phyloP scores from a whole-genome alignment of 2,888 invertebrate species.

The Leptinotarsa haldemani region DNA sequence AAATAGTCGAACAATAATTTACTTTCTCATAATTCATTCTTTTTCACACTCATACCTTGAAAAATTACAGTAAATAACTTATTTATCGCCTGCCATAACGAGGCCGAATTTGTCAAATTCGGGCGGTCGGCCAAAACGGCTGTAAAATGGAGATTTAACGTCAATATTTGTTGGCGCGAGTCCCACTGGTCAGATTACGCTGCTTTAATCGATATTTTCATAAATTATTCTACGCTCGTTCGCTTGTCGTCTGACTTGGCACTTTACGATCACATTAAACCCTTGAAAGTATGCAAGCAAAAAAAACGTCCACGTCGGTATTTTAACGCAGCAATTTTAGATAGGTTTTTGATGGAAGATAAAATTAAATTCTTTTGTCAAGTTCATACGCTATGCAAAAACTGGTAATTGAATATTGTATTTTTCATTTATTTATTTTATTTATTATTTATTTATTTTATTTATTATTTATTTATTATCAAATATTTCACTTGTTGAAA shows the following conservation, averaged over 20 bases:
- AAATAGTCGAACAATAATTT: too few relatives aligned
- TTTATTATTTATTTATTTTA: too few relatives aligned
- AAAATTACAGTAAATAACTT: background rate
- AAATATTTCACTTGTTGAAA: too few relatives aligned
- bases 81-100: background rate
- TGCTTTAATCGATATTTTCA: constrained; percentile 22
- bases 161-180: background rate
- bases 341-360: background rate
- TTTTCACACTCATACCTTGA: background rate
- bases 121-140: constrained; percentile 14
- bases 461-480: too few relatives aligned
- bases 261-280: constrained; percentile 25
- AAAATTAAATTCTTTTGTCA: background rate
- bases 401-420: background rate
- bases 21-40: background rate
- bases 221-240: constrained; percentile 26
- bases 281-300: constrained; percentile 18
- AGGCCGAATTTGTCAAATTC: constrained; percentile 1
- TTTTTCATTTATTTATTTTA: too few relatives aligned
- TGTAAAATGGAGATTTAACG: constrained; percentile 15
- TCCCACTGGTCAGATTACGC: constrained; percentile 11
- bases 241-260: constrained; percentile 20
- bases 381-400: background rate
- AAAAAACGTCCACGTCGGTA: background rate
- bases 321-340: background rate